phyloP scores from a whole-genome alignment of 2,888 invertebrate genomes.

The Andrena hattorfiana region DNA sequence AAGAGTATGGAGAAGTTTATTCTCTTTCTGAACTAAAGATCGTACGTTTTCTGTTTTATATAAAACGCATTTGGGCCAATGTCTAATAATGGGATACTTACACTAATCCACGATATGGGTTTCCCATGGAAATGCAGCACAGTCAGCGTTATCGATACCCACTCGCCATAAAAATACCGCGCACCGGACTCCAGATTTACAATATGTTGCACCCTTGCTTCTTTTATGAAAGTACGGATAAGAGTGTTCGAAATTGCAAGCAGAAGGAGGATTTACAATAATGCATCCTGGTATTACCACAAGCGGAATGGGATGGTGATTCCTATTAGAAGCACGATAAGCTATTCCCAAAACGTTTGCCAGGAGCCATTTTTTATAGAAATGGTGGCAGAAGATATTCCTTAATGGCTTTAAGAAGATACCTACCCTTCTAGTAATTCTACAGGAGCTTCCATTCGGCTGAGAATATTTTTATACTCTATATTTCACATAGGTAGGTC shows the following conservation, averaged over 20 bases:
- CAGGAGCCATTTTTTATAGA: background rate
- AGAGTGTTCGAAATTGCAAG: background rate
- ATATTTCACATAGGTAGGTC: no score
- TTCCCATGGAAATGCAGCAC: background rate
- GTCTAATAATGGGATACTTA: background rate
- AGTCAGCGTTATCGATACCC: constrained; percentile 6
- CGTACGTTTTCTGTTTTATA: no score
- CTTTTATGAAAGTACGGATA: background rate
- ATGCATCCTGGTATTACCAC: background rate
- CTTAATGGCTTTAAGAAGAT: background rate
- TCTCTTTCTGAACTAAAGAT: no score
- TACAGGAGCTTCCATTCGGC: background rate
- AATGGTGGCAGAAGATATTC: background rate
- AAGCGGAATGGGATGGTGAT: background rate
- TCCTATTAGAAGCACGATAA: background rate
- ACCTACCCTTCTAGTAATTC: background rate
- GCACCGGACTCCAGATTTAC: background rate
- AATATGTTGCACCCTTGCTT: background rate
- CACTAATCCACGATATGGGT: background rate
- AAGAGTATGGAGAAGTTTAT: no score
- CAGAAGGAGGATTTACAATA: background rate
- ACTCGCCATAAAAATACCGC: background rate
- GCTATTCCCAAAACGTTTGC: constrained; percentile 5
- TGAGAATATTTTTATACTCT: background rate
- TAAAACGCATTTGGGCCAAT: background rate